Evolutionary conservation across 2,113 vertebrate genomes (phyloP).

Genomic region (Nerophis ophidion): DNA sequence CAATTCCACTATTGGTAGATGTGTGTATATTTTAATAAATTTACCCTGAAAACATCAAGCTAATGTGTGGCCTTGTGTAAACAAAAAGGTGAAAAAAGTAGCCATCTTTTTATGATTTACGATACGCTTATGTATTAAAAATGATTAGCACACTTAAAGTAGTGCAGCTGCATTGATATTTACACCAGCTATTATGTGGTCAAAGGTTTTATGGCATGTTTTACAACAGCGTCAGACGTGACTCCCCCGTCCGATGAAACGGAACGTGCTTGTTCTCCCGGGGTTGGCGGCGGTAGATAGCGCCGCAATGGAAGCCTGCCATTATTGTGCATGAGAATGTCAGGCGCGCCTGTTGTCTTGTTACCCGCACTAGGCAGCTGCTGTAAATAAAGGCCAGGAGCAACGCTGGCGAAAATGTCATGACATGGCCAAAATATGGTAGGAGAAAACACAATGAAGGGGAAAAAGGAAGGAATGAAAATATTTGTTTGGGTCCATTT

Average conservation of each 20-base stretch:
- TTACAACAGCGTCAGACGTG: constrained; percentile 44
- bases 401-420: constrained; percentile 48
- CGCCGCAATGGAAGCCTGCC: constrained; percentile 22
- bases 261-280: neutral
- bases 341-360: constrained; percentile 30
- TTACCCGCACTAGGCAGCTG: constrained; percentile 44
- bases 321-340: constrained; percentile 42
- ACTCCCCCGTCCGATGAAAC: constrained; percentile 35
- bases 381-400: constrained; percentile 56
- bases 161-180: constrained; percentile 40
- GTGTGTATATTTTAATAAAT: too few relatives aligned
- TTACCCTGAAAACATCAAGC: too few relatives aligned
- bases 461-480: neutral
- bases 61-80: too few relatives aligned
- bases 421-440: constrained; percentile 46
- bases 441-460: constrained; percentile 20
- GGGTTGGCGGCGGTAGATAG: neutral
- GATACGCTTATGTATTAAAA: too few relatives aligned
- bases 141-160: too few relatives aligned
- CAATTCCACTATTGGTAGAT: too few relatives aligned
- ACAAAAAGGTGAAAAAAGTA: too few relatives aligned
- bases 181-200: constrained; percentile 41
- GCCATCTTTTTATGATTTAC: too few relatives aligned
- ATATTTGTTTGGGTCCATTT: constrained; percentile 59
- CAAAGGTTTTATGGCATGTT: constrained; percentile 53